Evolutionary conservation across 2,797 vertebrate species (phyloP), one percentile per base, ranked within the genome.

Genomic region (Xerus rutilus): DNA sequence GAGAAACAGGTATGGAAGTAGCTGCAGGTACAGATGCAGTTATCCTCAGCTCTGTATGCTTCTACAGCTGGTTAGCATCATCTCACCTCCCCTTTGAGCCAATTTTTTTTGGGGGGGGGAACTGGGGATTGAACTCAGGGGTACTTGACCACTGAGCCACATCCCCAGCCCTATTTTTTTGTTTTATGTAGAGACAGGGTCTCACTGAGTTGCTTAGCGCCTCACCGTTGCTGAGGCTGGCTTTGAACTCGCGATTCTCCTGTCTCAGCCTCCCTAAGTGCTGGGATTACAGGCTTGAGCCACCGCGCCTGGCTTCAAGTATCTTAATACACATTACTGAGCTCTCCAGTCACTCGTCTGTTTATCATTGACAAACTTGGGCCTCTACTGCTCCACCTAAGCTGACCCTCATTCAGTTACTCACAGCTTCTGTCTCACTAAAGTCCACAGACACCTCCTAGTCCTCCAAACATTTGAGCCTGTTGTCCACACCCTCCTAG

Each of bases 331-430:
- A 82, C 82, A 93, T 9, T 20, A 62, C 76, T 78, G 5, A 35
- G 49, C 1, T 57, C 28, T n/a, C 39, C 73, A 69, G 8, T 52
- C 39, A 45, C 77, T 96, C 32, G 4, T 78, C 59, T 89, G 39
- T 73, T 83, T 59, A 65, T 69, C 87, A 35, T 18, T 43, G 20
- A 70, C 91, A 70, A 93, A 67, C 88, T 62, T 5, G 73, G 74
- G 54, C 91, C 78, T 94, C 69, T 30, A 54, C 52, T 25, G 23
- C 88, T 69, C 82, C 82, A 35, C 91, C 92, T 79, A 52, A 89
- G 52, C 67, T 93, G 23, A 73, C 23, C 35, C 67, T 93, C 39
- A 39, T 57, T 82, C 47, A 54, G 25, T 79, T 57, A 76, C 72
- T 77, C 62, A 30, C 13, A 23, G 39, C 14, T 49, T 45, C 65